Percentiles rank a stretch among this genome's conserved stretches.
These are phyloP conservation scores for Parus major DNA, from an alignment of 2,113 vertebrate species.

Conservation along the genomic window DNA sequence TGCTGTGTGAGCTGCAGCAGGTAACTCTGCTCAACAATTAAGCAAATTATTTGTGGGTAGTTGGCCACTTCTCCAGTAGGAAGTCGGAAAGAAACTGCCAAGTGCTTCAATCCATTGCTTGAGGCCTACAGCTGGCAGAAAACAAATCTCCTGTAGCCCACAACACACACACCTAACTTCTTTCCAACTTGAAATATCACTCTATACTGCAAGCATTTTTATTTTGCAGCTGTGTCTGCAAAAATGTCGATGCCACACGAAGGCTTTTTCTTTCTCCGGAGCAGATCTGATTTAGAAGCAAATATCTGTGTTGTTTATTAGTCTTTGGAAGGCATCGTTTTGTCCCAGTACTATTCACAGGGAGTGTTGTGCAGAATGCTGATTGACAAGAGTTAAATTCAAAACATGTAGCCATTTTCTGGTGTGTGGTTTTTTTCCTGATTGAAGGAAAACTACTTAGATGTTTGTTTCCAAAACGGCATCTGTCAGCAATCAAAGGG, in stretches of 20 bases:
- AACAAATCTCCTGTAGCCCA: slow-evolving; percentile 1
- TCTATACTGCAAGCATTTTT: not conserved
- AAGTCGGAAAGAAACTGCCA: slow-evolving; percentile 21
- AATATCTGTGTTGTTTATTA: slow-evolving; percentile 54
- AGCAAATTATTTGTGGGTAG: not conserved
- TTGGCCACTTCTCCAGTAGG: not conserved
- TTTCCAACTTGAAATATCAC: slow-evolving; percentile 1
- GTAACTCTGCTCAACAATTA: not conserved
- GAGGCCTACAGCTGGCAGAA: slow-evolving; percentile 17
- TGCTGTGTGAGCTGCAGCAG: not conserved
- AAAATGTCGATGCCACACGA: not conserved
- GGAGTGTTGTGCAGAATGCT: slow-evolving; percentile 66
- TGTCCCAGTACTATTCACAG: slow-evolving; percentile 61
- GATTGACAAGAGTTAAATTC: slow-evolving; percentile 81
- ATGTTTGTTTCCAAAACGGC: slow-evolving; percentile 86
- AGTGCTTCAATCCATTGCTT: not conserved
- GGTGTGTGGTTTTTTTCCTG: slow-evolving; percentile 71
- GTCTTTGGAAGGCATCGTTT: slow-evolving; percentile 59
- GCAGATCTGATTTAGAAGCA: slow-evolving; percentile 40
- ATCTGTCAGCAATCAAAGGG: slow-evolving; percentile 91
- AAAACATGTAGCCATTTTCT: slow-evolving; percentile 78
- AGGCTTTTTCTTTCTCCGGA: not conserved
- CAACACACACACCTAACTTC: slow-evolving; percentile 20
- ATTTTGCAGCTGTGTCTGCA: slow-evolving; percentile 38
- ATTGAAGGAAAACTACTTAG: slow-evolving; percentile 83